Percentiles rank a stretch among this genome's conserved stretches.
Evolutionary conservation across 1,140 invertebrate species (phyloP).

Genomic region (Drosophila sturtevanti): DNA sequence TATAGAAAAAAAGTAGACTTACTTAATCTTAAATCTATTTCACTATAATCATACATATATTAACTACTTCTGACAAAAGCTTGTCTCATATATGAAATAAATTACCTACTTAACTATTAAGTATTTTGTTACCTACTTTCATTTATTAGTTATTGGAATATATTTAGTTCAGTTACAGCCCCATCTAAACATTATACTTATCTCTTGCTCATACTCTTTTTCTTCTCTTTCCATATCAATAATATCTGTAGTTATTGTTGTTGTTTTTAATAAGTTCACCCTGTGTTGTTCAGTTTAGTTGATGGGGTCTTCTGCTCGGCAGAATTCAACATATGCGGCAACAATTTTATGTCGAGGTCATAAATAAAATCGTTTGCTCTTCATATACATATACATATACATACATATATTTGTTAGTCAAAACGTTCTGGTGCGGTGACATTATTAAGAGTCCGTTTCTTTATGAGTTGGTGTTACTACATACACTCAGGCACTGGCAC

Average conservation of each 20-base stretch:
- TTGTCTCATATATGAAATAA: neutral
- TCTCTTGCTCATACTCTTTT: neutral
- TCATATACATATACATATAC: slow-evolving; percentile 14
- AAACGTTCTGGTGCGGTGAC: slow-evolving; percentile 64
- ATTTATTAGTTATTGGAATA: slow-evolving; percentile 37
- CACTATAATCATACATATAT: neutral
- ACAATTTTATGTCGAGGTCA: slow-evolving; percentile 73
- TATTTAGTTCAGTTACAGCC: neutral
- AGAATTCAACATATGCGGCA: slow-evolving; percentile 73
- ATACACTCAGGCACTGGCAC: slow-evolving; percentile 56
- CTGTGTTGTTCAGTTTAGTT: neutral
- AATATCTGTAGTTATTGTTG: slow-evolving; percentile 49
- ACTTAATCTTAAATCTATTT: neutral
- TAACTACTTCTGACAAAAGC: neutral
- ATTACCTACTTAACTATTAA: slow-evolving; percentile 2
- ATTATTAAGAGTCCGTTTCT: slow-evolving; percentile 60
- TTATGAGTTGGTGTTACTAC: slow-evolving; percentile 28
- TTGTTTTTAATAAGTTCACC: slow-evolving; percentile 74
- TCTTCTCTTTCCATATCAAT: slow-evolving; percentile 56
- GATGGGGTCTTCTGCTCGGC: slow-evolving; percentile 30
- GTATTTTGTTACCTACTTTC: slow-evolving; percentile 28
- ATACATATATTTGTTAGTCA: slow-evolving; percentile 63
- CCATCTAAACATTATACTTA: slow-evolving; percentile 39
- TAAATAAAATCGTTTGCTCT: slow-evolving; percentile 72
- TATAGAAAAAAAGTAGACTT: neutral